Percentiles rank a stretch among this genome's conserved stretches.
phyloP scores from a whole-genome alignment of 2,888 invertebrate genomes.

The Tipula unca region DNA sequence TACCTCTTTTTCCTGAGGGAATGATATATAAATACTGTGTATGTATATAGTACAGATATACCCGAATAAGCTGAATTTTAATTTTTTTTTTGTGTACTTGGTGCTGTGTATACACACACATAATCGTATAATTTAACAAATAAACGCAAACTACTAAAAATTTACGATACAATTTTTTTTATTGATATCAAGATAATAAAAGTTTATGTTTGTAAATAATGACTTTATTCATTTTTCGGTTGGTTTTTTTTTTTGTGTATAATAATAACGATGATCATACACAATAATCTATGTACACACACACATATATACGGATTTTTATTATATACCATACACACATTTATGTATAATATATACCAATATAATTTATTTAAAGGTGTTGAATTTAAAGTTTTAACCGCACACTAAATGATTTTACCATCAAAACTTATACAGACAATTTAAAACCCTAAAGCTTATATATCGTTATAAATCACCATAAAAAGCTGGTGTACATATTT shows the following conservation, averaged over 20 bases:
- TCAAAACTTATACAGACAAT: background rate
- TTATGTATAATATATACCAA: too few relatives aligned
- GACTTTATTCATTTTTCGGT: background rate
- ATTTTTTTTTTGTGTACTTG: background rate
- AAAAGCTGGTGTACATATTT: background rate
- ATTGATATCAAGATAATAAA: conserved; percentile 8
- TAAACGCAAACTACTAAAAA: conserved; percentile 8
- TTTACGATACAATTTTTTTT: conserved; percentile 2
- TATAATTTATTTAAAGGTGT: background rate
- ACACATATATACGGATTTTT: background rate
- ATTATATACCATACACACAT: background rate
- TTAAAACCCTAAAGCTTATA: background rate
- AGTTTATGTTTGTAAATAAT: conserved; percentile 14
- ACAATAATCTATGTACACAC: background rate
- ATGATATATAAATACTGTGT: background rate
- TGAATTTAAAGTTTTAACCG: background rate
- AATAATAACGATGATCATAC: background rate
- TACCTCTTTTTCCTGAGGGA: background rate
- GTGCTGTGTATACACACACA: background rate
- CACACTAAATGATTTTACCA: conserved; percentile 14
- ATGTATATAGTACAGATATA: background rate
- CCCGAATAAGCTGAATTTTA: background rate
- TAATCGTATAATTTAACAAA: background rate
- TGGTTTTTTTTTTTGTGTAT: background rate
- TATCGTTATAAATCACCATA: background rate